Conservation (phyloP, 2,888 invertebrate species). For the Trissonchulus sp. region DNA sequence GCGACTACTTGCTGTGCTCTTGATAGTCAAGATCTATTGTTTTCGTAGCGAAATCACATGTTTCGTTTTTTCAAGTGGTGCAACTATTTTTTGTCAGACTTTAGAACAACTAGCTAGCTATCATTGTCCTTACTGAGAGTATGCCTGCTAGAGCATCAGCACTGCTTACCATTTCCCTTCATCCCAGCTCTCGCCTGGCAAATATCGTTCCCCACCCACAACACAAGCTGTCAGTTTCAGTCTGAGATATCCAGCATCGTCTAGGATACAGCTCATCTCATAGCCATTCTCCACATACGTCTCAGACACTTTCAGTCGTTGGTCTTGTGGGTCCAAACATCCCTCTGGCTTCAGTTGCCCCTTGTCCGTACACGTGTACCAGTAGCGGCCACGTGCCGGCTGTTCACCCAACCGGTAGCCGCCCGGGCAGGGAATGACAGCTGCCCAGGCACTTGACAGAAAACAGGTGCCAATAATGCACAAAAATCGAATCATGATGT, state of each 20-base stretch:
- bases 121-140: no score
- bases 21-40: no score
- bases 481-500: no score
- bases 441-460: no score
- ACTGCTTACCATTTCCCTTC: not conserved
- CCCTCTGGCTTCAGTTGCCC: constrained; percentile 20
- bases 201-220: constrained; percentile 36
- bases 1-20: no score
- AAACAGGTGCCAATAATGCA: no score
- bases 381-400: constrained; percentile 22
- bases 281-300: not conserved
- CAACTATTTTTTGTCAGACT: no score
- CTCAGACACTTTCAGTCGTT: constrained; percentile 2
- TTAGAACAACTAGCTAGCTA: no score
- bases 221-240: constrained; percentile 43
- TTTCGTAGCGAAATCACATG: no score
- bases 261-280: constrained; percentile 18
- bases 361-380: constrained; percentile 26
- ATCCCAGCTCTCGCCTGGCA: not conserved
- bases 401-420: constrained; percentile 23
- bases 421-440: constrained; percentile 13
- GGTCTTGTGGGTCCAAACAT: constrained; percentile 2
- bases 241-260: constrained; percentile 39
- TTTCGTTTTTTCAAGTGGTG: no score
- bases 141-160: no score